Conservation (phyloP, 1,140 invertebrate genomes). For the Neocloeon triangulifer region DNA sequence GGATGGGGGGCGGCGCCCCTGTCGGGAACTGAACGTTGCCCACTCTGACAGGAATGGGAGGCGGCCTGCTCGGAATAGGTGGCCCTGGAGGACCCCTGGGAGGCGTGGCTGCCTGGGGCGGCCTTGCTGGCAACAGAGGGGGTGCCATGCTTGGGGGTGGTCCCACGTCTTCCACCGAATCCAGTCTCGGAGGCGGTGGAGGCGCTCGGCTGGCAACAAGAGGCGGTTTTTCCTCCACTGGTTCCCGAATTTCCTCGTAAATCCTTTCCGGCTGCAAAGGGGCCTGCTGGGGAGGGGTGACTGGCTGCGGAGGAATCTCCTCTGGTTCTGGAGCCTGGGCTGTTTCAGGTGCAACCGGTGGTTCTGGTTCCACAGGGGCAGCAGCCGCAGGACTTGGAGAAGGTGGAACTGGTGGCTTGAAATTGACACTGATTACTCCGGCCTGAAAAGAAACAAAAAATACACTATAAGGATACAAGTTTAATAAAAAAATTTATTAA, state of each 20-base stretch:
- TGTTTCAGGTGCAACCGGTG: conserved; percentile 1
- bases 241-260: conserved; percentile 28
- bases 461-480: not conserved
- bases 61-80: conserved; percentile 26
- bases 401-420: conserved; percentile 2
- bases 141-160: conserved; percentile 11
- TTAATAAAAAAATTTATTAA: conserved; percentile 3
- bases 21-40: too few relatives aligned
- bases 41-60: conserved; percentile 43
- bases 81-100: conserved; percentile 15
- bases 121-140: conserved; percentile 25
- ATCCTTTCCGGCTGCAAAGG: conserved; percentile 18
- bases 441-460: conserved; percentile 6
- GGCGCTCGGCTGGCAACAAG: conserved; percentile 30
- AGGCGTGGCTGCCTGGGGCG: conserved; percentile 27
- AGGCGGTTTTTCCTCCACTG: conserved; percentile 17
- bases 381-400: conserved; percentile 6
- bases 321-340: not conserved
- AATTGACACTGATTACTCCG: conserved; percentile 8
- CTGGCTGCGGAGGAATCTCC: conserved; percentile 13
- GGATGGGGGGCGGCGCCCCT: conserved; percentile 1
- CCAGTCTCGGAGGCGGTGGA: conserved; percentile 31
- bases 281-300: conserved; percentile 11
- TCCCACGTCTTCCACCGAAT: conserved; percentile 5
- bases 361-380: conserved; percentile 2